Base-by-base conservation (phyloP, 2,113 vertebrate genomes). In the Deroptyus accipitrinus region DNA sequence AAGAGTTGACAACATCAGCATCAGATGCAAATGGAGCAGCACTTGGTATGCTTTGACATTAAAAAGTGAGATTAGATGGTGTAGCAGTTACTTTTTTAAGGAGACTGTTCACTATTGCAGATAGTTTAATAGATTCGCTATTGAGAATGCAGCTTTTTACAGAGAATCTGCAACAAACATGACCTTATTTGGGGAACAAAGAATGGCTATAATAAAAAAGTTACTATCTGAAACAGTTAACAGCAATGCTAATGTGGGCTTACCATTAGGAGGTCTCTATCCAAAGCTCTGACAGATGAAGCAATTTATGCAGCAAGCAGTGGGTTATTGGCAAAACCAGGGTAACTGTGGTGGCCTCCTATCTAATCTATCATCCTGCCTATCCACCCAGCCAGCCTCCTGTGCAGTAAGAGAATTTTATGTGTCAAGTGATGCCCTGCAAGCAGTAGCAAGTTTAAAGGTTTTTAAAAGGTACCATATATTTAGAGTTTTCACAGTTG, bases 161-260 rank as follows among this genome's bases (percentile, higher is more conserved):
- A 42, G 63, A 52, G 49, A 81, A 52, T 1, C 0, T 30, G 31
- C 35, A 76, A 35, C 64, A 48, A 76, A 22, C 2, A 0, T 22
- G 8, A 33, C 13, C 28, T 75, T 64, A 39, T 28, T 66, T 69
- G 59, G 30, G 76, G 31, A 48, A 27, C 27, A 55, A 76, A 61
- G 27, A 55, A 44, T 5, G 3, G 8, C 57, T 24, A 1, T 27
- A 68, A 64, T 37, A 11, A 35, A 24, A 80, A 33, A 7, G 16
- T 39, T 77, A 22, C 19, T 35, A 59, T 59, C 57, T 59, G 28
- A 35, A 94, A 17, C 67, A 80, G 35, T 22, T 85, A 51, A 42
- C 63, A 33, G 19, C 0, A 0, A 30, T 15, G 55, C 46, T 41
- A 42, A 17, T 0, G 1, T 35, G 49, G 33, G 7, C 15, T 76